These are phyloP conservation scores for Conistra vaccinii DNA, from an alignment of 2,888 invertebrate species.

Conservation along the genomic window DNA sequence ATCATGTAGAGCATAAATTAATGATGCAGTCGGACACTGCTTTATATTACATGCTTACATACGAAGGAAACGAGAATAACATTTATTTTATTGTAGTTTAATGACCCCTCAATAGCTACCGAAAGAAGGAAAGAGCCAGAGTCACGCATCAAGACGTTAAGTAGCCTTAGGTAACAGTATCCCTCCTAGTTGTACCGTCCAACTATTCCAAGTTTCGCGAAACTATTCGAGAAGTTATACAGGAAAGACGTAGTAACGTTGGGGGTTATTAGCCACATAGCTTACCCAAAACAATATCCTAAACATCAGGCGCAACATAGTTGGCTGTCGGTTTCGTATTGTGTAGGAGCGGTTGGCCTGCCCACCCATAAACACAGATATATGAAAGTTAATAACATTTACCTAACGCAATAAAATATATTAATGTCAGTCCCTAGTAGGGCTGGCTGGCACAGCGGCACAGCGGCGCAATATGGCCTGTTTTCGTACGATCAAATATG, in stretches of 20 bases:
- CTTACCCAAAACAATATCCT: conserved; percentile 64
- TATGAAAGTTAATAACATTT: conserved; percentile 81
- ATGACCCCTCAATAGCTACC: conserved; percentile 13
- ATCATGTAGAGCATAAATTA: conserved; percentile 45
- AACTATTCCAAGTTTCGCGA: conserved; percentile 48
- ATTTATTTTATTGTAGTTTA: conserved; percentile 47
- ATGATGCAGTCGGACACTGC: conserved; percentile 34
- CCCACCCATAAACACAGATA: conserved; percentile 74
- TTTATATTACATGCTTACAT: conserved; percentile 24
- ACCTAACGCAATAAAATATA: conserved; percentile 80
- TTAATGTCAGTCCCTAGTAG: conserved; percentile 77
- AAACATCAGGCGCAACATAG: conserved; percentile 61
- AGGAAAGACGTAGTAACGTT: conserved; percentile 48
- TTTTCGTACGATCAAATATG: conserved; percentile 67
- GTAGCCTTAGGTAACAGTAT: conserved; percentile 43
- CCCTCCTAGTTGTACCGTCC: conserved; percentile 42
- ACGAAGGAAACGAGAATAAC: conserved; percentile 28
- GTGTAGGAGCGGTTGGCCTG: conserved; percentile 59
- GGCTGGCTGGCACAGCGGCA: conserved; percentile 61
- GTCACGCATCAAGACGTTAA: conserved; percentile 55
- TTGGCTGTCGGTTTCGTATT: conserved; percentile 56
- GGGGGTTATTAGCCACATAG: conserved; percentile 61
- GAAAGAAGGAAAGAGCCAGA: conserved; percentile 21
- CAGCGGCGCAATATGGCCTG: conserved; percentile 60
- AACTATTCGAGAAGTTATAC: conserved; percentile 57